Percentiles rank a stretch among this genome's conserved stretches.
Conservation (phyloP, 2,113 vertebrate species). For the Chaetodon trifascialis region DNA sequence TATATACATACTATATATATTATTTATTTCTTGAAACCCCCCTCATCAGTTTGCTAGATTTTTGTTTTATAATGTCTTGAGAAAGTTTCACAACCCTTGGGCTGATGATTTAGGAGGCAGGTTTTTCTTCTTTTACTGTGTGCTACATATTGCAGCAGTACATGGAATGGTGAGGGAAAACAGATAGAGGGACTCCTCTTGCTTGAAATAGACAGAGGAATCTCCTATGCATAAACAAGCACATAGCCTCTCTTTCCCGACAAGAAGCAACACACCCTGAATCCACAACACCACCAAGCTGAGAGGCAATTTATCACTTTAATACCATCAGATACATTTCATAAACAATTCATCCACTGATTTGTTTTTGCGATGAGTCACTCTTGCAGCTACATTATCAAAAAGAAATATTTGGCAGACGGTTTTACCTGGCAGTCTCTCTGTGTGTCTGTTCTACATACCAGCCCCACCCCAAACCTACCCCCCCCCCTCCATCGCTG, state of each 20-base stretch:
- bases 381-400: slow-evolving; percentile 64
- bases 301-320: slow-evolving; percentile 70
- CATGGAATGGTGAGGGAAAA: slow-evolving; percentile 12
- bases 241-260: slow-evolving; percentile 21
- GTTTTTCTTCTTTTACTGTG: slow-evolving; percentile 31
- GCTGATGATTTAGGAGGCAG: slow-evolving; percentile 46
- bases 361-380: slow-evolving; percentile 65
- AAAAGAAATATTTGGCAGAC: slow-evolving; percentile 69
- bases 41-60: slow-evolving; percentile 2
- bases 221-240: slow-evolving; percentile 26
- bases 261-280: slow-evolving; percentile 37
- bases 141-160: slow-evolving; percentile 28
- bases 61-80: background rate
- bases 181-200: slow-evolving; percentile 13
- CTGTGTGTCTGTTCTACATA: slow-evolving; percentile 51
- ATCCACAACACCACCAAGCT: slow-evolving; percentile 51
- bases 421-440: slow-evolving; percentile 48
- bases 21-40: too few relatives aligned
- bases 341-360: slow-evolving; percentile 71
- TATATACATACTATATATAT: too few relatives aligned
- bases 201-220: slow-evolving; percentile 31
- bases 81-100: slow-evolving; percentile 40
- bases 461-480: slow-evolving; percentile 14
- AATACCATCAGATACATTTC: slow-evolving; percentile 72
- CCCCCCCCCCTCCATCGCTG: background rate